These are phyloP conservation scores for Montipora efflorescens DNA, from an alignment of 64 coral and sea anemone genomes.

Conservation along the genomic window DNA sequence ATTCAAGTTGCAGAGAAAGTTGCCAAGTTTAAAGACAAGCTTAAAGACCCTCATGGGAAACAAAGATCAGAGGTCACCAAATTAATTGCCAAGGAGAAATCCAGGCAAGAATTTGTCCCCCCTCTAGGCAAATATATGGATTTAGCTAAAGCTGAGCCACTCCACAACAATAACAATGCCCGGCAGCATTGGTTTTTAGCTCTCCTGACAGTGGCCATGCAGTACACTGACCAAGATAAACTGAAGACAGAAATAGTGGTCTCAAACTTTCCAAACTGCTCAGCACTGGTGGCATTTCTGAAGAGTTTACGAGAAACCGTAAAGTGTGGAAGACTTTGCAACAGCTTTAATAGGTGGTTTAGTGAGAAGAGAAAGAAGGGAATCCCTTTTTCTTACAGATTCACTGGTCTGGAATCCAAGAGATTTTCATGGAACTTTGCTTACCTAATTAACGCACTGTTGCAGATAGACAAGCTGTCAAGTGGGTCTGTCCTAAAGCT, in stretches of 20 bases:
- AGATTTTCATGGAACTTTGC: constrained; percentile 36
- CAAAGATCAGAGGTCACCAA: constrained; percentile 39
- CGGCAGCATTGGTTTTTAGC: constrained; percentile 71
- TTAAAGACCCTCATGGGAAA: constrained; percentile 39
- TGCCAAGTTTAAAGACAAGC: constrained; percentile 23
- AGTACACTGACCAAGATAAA: constrained; percentile 24
- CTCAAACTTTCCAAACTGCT: constrained; percentile 16
- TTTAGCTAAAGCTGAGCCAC: constrained; percentile 47
- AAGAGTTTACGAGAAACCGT: constrained; percentile 5
- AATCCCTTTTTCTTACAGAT: constrained; percentile 18
- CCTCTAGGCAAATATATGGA: constrained; percentile 74
- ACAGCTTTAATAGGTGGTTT: background rate
- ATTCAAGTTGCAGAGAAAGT: constrained; percentile 43
- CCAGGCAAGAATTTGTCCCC: constrained; percentile 68
- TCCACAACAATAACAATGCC: constrained; percentile 64
- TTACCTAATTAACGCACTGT: background rate
- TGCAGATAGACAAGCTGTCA: too few species aligned
- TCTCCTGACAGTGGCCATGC: constrained; percentile 13
- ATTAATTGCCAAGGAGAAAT: constrained; percentile 28
- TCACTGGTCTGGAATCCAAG: constrained; percentile 18
- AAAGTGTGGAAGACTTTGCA: constrained; percentile 31
- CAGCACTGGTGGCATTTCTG: constrained; percentile 42
- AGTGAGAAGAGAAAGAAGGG: constrained; percentile 33
- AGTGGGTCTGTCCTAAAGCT: constrained; percentile 33
- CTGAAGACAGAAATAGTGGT: constrained; percentile 38